Base-by-base conservation (phyloP, 2,113 vertebrate species). In the Oceanites oceanicus region DNA sequence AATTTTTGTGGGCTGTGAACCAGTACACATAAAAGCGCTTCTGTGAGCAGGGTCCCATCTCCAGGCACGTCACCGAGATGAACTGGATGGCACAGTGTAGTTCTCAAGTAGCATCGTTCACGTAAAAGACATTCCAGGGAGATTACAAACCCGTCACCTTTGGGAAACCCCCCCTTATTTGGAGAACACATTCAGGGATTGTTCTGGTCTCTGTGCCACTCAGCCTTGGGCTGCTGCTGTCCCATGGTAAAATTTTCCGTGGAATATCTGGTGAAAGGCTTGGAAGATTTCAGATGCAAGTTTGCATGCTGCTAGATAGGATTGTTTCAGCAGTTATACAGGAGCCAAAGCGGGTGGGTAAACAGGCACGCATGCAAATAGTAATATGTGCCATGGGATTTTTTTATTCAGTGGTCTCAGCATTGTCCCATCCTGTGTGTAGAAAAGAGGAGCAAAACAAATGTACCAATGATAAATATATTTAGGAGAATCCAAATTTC, bases 91-190 rank as follows among this genome's bases (percentile, higher is more conserved):
- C 78, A 36, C 90, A 70, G 71, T 11, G 71, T 36, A 10, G 25
- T 52, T 93, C 87, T 90, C 84, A 62, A 74, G 68, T 2, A 74
- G 67, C 86, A 59, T 52, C 59, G 0, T 58, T 95, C 90, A 80
- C 7, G 10, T 18, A 66, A 78, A 79, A 80, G 75, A 22, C 93
- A 96, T 96, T 96, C 96, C 96, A 94, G 80, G 78, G 75, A 76
- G 70, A 75, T 87, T 27, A 79, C 75, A 38, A 80, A 55, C 30
- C 61, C 6, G 13, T 50, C 91, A 94, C 86, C 83, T 94, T 89
- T 94, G 91, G 96, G 85, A 79, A 73, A 42, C 18, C 55, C 72
- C 38, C 59, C 30, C n/a, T 45, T 3, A 0, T 26, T 65, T 56
- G 59, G n/a, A 73, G 90, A 94, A 86, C 82, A 94, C 72, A 92